Evolutionary conservation across 2,113 vertebrate genomes (phyloP), one percentile per base, ranked within the genome.

Genomic region (Osmerus eperlanus): DNA sequence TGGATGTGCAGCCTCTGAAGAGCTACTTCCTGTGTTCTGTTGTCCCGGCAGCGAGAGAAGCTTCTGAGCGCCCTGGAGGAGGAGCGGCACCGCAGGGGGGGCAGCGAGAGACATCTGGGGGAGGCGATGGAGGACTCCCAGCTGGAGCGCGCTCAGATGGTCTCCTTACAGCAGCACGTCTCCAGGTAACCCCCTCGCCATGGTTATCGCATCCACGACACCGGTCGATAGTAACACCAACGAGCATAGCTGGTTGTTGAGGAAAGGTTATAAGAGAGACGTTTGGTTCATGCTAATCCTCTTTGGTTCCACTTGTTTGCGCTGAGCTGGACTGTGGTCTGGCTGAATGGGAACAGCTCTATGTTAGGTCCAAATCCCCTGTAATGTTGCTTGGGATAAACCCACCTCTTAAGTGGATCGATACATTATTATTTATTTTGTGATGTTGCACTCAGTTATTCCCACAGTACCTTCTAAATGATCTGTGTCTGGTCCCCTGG

Each of bases 51-150:
- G 96, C 94, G 93, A 81, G 95, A 97, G 87, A 95, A 96, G 92
- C 92, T 97, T 94, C 95, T 96, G 85, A 94, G 92, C 83, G 94
- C 96, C 86, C 82, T 97, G 93, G 94, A 97, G 90, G 94, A 96
- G 91, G 95, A 97, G 85, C 91, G 94, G 86, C 92, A 92, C 79
- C 92, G 95, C 84, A 91, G 95, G 84, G 91, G 94, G 83, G 93
- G 95, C 89, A 95, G 95, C 62, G 95, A 97, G 78, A 95, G 94
- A 80, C 90, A 91, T 60, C 86, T 96, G 47, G 91, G 84, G 81
- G 94, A 97, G 83, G 95, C 94, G 81, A 95, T 93, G 0, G 86
- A 94, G 83, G 95, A 96, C 87, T 95, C 93, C 0, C 94, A 96
- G 85, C 87, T 89, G 21, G 94, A 87, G 84, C 88, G 91, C 65